Conservation (phyloP, 2,888 invertebrate species). For the Priapulus caudatus region DNA sequence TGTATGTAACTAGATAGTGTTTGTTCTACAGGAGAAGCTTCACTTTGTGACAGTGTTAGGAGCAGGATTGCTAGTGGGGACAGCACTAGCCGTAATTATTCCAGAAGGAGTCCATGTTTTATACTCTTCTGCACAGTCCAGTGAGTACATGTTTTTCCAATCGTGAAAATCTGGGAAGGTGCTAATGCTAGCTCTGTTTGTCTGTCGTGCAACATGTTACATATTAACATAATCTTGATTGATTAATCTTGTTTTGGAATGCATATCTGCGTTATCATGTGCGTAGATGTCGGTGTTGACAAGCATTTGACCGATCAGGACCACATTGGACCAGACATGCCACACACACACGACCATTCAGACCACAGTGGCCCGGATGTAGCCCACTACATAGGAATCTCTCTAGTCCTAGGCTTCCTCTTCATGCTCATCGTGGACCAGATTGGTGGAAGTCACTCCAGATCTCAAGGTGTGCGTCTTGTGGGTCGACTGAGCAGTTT, state of each 20-base stretch:
- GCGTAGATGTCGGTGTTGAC: too few species aligned
- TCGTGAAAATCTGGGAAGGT: too few species aligned
- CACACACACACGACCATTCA: too few species aligned
- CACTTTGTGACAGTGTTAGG: conserved; percentile 88
- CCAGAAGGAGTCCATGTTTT: conserved; percentile 81
- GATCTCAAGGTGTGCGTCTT: conserved; percentile 24
- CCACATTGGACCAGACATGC: too few species aligned
- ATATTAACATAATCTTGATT: too few species aligned
- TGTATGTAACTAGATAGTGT: too few species aligned
- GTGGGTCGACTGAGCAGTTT: conserved; percentile 2
- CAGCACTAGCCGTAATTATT: conserved; percentile 92
- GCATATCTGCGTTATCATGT: too few species aligned
- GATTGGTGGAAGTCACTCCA: conserved; percentile 35
- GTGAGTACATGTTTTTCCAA: too few species aligned
- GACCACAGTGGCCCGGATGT: conserved; percentile 50
- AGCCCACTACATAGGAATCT: conserved; percentile 74
- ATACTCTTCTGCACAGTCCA: conserved; percentile 25
- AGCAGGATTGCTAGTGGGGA: conserved; percentile 91
- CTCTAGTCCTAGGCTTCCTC: conserved; percentile 85
- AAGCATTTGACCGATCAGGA: too few species aligned
- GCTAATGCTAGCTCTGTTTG: too few species aligned
- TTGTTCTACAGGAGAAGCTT: conserved; percentile 74
- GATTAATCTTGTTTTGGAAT: too few species aligned
- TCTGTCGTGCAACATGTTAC: too few species aligned
- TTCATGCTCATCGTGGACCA: conserved; percentile 97